Evolutionary conservation across 2,888 invertebrate species (phyloP).

Genomic region (Hypomecis punctinalis): DNA sequence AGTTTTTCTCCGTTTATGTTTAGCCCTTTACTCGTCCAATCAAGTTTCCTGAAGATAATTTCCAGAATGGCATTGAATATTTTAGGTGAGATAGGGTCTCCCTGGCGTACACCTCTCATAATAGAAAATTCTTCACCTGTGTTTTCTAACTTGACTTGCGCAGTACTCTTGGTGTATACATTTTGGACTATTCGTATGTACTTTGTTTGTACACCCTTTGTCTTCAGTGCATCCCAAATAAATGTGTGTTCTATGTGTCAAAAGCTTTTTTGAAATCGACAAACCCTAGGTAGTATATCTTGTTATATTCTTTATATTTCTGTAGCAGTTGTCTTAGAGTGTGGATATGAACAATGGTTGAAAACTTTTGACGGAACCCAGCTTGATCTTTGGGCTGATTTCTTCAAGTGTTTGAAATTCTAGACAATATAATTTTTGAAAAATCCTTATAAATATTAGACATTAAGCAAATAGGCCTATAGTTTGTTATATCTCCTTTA

Average conservation of each 20-base stretch:
- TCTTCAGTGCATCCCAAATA: not conserved
- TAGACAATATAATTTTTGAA: too few relatives aligned
- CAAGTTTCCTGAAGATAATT: slow-evolving; percentile 1
- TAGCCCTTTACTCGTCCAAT: not conserved
- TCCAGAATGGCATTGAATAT: not conserved
- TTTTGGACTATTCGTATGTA: slow-evolving; percentile 1
- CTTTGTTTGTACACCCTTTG: not conserved
- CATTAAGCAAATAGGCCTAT: not conserved
- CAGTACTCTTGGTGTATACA: slow-evolving; percentile 1
- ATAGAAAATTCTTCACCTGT: not conserved
- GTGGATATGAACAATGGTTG: too few relatives aligned
- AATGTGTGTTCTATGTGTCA: not conserved
- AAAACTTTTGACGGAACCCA: too few relatives aligned
- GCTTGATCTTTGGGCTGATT: too few relatives aligned
- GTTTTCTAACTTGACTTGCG: slow-evolving; percentile 1
- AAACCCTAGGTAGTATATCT: too few relatives aligned
- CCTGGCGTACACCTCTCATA: not conserved
- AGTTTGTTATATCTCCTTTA: not conserved
- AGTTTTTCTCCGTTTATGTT: too few relatives aligned
- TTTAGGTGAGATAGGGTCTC: slow-evolving; percentile 6
- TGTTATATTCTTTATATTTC: too few relatives aligned
- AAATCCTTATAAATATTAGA: slow-evolving; percentile 1
- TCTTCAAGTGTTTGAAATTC: too few relatives aligned
- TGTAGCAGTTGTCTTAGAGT: too few relatives aligned
- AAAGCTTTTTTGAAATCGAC: slow-evolving; percentile 1